These are phyloP conservation scores for Drosophila obscura DNA, from an alignment of 1,140 invertebrate genomes.

Conservation along the genomic window DNA sequence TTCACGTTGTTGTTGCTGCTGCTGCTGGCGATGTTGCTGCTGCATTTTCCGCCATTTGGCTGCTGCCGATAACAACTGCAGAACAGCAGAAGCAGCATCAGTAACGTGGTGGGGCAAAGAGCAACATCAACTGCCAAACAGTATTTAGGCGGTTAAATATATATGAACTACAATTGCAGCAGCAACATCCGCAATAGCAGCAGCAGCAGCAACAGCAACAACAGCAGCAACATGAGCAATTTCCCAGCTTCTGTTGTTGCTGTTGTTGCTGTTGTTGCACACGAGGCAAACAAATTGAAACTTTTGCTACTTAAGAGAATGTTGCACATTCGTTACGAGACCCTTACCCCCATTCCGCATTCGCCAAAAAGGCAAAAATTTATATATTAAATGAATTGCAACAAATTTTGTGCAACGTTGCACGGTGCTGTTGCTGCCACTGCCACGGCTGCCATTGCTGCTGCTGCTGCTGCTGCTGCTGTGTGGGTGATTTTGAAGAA, in stretches of 20 bases:
- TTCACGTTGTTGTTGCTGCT: constrained; percentile 37
- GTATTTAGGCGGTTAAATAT: constrained; percentile 76
- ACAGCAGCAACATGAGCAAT: constrained; percentile 1
- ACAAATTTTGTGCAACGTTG: constrained; percentile 69
- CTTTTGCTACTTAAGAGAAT: constrained; percentile 64
- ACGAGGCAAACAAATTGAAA: constrained; percentile 63
- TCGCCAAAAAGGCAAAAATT: constrained; percentile 30
- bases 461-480: background rate
- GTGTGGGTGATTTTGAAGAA: constrained; percentile 35
- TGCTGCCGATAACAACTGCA: constrained; percentile 69
- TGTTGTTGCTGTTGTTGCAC: background rate
- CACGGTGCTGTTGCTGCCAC: background rate
- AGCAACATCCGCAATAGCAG: constrained; percentile 27
- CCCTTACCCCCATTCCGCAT: constrained; percentile 23
- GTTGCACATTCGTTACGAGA: constrained; percentile 60
- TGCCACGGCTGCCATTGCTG: background rate
- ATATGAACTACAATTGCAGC: constrained; percentile 66
- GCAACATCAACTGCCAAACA: constrained; percentile 59
- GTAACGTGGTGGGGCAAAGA: background rate
- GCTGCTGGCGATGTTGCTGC: constrained; percentile 43
- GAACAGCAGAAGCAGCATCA: constrained; percentile 27
- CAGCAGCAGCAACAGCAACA: constrained; percentile 15
- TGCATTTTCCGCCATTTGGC: constrained; percentile 73
- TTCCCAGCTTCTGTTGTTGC: constrained; percentile 7
- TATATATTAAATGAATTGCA: constrained; percentile 73